Conservation (phyloP, 2,113 vertebrate species). For the Struthio camelus region DNA sequence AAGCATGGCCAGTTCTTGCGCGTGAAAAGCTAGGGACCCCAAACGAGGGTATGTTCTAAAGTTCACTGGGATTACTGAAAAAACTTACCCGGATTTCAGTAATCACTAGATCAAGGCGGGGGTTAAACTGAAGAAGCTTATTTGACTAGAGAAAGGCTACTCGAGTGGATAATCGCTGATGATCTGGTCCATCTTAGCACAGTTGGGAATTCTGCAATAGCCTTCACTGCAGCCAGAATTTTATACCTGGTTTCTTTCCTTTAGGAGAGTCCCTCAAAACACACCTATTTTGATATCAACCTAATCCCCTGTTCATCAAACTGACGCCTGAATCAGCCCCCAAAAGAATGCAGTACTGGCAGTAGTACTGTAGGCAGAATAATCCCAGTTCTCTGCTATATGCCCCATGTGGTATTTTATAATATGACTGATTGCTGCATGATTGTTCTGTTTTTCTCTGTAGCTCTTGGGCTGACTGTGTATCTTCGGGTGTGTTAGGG, state of each 20-base stretch:
- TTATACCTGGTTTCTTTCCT: background rate
- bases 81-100: background rate
- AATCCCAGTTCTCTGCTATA: constrained; percentile 21
- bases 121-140: background rate
- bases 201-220: background rate
- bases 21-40: background rate
- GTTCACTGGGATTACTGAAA: background rate
- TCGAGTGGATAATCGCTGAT: background rate
- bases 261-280: background rate
- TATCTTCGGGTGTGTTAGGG: constrained; percentile 31
- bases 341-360: background rate
- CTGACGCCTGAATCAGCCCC: background rate
- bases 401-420: background rate
- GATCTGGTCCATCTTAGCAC: background rate
- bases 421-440: constrained; percentile 27
- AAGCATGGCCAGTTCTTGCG: background rate
- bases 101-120: background rate
- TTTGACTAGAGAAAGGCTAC: background rate
- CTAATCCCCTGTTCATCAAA: background rate
- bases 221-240: background rate
- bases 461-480: constrained; percentile 36
- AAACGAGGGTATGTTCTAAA: background rate
- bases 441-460: constrained; percentile 36
- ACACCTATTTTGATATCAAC: background rate
- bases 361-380: background rate